phyloP scores from a whole-genome alignment of 2,888 invertebrate species.

The Drosophila setosimentum region DNA sequence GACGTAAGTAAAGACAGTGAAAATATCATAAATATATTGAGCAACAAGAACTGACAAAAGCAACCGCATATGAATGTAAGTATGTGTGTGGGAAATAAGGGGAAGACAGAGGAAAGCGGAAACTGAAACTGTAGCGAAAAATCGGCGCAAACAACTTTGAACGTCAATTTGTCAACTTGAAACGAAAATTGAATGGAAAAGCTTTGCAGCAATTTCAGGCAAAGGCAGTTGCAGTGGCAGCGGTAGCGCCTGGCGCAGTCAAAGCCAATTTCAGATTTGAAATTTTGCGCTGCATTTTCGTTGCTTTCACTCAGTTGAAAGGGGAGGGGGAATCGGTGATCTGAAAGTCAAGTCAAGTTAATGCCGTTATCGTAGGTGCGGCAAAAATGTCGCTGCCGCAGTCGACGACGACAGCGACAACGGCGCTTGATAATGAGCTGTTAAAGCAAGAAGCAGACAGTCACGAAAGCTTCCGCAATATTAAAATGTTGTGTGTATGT shows the following conservation, averaged over 20 bases:
- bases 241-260: constrained; percentile 60
- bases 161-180: constrained; percentile 80
- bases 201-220: constrained; percentile 54
- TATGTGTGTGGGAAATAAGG: constrained; percentile 3
- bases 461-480: constrained; percentile 76
- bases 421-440: constrained; percentile 75
- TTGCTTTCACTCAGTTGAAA: constrained; percentile 53
- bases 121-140: constrained; percentile 75
- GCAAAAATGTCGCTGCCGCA: constrained; percentile 67
- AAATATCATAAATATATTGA: constrained; percentile 75
- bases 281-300: constrained; percentile 60
- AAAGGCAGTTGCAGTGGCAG: constrained; percentile 36
- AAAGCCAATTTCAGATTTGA: constrained; percentile 52
- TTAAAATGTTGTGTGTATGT: constrained; percentile 52
- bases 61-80: constrained; percentile 23
- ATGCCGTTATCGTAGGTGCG: constrained; percentile 79
- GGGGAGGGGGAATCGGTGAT: constrained; percentile 40
- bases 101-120: constrained; percentile 26
- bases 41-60: constrained; percentile 65
- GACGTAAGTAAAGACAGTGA: constrained; percentile 49
- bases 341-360: constrained; percentile 66
- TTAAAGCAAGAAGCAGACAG: constrained; percentile 58
- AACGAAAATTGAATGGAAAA: constrained; percentile 79
- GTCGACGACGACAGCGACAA: constrained; percentile 49
- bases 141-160: constrained; percentile 80